Evolutionary conservation across 2,888 invertebrate genomes (phyloP).

Genomic region (Sipha maydis): DNA sequence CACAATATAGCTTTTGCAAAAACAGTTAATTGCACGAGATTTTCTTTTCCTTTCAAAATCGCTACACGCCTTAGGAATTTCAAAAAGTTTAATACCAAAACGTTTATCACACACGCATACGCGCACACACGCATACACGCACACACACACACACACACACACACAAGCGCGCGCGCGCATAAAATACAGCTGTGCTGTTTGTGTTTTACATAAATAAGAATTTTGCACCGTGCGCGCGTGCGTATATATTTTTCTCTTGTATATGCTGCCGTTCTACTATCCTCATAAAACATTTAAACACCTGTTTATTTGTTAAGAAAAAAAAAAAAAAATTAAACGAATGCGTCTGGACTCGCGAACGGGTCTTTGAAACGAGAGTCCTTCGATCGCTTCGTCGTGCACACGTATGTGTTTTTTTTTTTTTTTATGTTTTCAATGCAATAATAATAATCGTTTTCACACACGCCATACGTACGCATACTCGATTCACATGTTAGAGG

Average conservation of each 20-base stretch:
- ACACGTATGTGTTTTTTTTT: not conserved
- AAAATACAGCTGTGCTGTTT: too few relatives aligned
- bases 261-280: not conserved
- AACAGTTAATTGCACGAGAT: not conserved
- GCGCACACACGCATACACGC: too few relatives aligned
- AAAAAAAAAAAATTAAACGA: not conserved
- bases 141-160: too few relatives aligned
- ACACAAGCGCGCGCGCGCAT: too few relatives aligned
- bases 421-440: not conserved
- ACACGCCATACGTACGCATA: not conserved
- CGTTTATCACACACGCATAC: too few relatives aligned
- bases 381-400: slow-evolving; percentile 4
- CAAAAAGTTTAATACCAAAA: not conserved
- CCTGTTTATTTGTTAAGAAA: slow-evolving; percentile 21
- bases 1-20: not conserved
- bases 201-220: too few relatives aligned
- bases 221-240: too few relatives aligned
- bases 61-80: not conserved
- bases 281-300: slow-evolving; percentile 16
- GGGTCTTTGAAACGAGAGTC: slow-evolving; percentile 30
- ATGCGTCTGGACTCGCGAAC: not conserved
- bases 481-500: not conserved
- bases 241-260: not conserved
- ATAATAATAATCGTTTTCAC: not conserved
- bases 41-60: not conserved